Base-by-base conservation (phyloP, 1,140 invertebrate species). In the Prorops nasuta region DNA sequence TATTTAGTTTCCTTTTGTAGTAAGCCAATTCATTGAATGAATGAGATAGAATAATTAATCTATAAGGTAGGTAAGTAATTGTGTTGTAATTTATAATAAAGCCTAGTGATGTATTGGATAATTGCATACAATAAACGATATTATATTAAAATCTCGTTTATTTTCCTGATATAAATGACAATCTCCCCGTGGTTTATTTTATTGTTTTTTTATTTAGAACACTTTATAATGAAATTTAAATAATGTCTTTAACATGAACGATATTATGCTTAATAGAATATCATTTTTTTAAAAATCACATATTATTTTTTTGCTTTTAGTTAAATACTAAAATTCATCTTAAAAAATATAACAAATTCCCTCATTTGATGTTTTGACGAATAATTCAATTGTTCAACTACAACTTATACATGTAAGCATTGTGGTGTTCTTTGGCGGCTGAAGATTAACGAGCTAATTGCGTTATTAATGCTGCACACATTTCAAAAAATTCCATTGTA, bases 401-500 rank as follows among this genome's bases (percentile, higher is more conserved):
- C n/a, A n/a, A n/a, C n/a, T n/a, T n/a, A n/a, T n/a, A n/a, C n/a
- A n/a, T n/a, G n/a, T n/a, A n/a, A n/a, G n/a, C n/a, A n/a, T n/a
- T n/a, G n/a, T n/a, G n/a, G n/a, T n/a, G n/a, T n/a, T n/a, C n/a
- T n/a, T n/a, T n/a, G n/a, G n/a, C n/a, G n/a, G n/a, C n/a, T n/a
- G n/a, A n/a, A n/a, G 44, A 44, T 77, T 83, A 98, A 78, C 96
- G 89, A 20, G 97, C 96, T 40, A 99, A 80, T 65, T 98, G 95
- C 40, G 96, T 96, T 62, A 99, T 99, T 12, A 99, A 81, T 19
- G 93, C 91, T 17, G 97, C 95, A 77, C 97, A 99, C 94, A 99
- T 98, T 81, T 99, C 97, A 76, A 99, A 99, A 79, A 99, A 99
- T 81, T 99, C 96, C 91, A 99, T 97, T 3, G 96, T 98, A 74